Conservation (phyloP, 2,113 vertebrate genomes). For the Aptenodytes patagonicus region DNA sequence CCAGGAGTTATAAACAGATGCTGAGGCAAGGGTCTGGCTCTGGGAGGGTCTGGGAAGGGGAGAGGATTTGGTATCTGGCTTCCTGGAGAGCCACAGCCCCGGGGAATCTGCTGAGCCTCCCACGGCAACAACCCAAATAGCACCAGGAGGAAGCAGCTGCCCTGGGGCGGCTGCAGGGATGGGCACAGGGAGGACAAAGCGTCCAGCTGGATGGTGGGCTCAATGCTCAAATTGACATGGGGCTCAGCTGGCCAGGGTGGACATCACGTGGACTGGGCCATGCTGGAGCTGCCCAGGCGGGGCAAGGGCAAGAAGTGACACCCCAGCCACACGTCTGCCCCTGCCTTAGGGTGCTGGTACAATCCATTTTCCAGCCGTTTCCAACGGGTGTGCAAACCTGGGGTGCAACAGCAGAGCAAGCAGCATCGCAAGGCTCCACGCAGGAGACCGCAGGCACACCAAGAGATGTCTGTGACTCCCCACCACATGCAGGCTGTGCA, state of each 20-base stretch:
- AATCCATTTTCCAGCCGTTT: neutral
- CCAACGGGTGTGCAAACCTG: neutral
- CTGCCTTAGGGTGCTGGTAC: neutral
- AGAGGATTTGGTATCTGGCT: constrained; percentile 49
- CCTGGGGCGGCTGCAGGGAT: neutral
- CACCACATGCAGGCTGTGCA: neutral
- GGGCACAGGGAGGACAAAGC: neutral
- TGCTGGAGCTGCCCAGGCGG: neutral
- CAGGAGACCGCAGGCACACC: neutral
- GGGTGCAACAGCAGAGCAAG: neutral
- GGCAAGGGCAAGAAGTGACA: neutral
- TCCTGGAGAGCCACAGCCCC: constrained; percentile 37
- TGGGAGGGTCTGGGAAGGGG: constrained; percentile 55
- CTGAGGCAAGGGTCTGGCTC: constrained; percentile 34
- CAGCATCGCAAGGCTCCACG: neutral
- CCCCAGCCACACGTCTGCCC: fast-evolving
- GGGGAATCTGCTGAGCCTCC: constrained; percentile 30
- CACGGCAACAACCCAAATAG: constrained; percentile 19
- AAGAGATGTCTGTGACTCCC: neutral
- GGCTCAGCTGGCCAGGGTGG: neutral
- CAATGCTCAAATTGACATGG: fast-evolving
- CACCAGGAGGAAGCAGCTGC: constrained; percentile 5
- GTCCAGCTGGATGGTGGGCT: neutral
- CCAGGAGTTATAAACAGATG: constrained; percentile 61
- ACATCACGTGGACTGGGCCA: neutral